phyloP scores from a whole-genome alignment of 37 sponge, comb jelly and placozoan species.

The Chondrosia reniformis region DNA sequence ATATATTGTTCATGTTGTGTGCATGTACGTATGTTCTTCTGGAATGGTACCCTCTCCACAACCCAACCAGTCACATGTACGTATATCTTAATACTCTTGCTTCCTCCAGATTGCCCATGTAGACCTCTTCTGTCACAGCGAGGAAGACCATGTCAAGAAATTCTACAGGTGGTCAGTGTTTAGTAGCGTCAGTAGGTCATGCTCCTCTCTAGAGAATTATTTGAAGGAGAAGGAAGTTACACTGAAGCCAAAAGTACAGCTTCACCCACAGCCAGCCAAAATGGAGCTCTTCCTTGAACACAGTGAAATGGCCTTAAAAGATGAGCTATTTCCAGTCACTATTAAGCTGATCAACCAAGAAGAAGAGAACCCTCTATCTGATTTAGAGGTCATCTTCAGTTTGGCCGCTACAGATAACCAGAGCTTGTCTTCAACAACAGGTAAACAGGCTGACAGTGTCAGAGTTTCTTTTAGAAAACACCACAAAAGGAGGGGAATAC shows the following conservation, averaged over 20 bases:
- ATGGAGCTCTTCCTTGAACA: neutral
- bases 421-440: too few relatives aligned
- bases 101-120: neutral
- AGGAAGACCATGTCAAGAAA: neutral
- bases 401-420: too few relatives aligned
- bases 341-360: neutral
- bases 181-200: neutral
- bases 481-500: too few relatives aligned
- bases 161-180: slow-evolving; percentile 2
- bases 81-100: neutral
- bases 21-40: neutral
- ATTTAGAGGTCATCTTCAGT: too few relatives aligned
- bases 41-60: too few relatives aligned
- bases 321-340: slow-evolving; percentile 1
- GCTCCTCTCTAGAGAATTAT: neutral
- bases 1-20: neutral
- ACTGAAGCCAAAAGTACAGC: too few relatives aligned
- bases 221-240: too few relatives aligned
- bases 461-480: too few relatives aligned
- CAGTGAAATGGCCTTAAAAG: neutral
- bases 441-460: too few relatives aligned
- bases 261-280: neutral
- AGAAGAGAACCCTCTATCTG: neutral
- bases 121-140: neutral
- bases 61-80: too few relatives aligned